Percentiles rank a stretch among this genome's conserved stretches.
These are phyloP conservation scores for Sarcophilus harrisii DNA, from an alignment of 2,797 vertebrate species.

Conservation along the genomic window DNA sequence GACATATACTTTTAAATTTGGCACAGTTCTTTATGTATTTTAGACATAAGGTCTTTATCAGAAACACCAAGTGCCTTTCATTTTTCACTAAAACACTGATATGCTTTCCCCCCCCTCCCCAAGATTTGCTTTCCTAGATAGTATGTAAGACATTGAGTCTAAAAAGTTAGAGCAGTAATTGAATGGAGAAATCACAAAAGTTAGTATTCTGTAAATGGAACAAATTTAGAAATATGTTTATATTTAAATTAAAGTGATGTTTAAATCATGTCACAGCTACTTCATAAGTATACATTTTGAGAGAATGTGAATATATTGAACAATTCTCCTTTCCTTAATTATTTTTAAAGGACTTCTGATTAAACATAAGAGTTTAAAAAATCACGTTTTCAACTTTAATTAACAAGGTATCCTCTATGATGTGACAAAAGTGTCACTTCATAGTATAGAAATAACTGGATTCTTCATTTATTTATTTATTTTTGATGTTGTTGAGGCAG, in stretches of 20 bases:
- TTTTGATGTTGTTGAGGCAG: too few relatives aligned
- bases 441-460: not conserved
- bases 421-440: not conserved
- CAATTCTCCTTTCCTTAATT: conserved; percentile 7
- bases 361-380: conserved; percentile 40
- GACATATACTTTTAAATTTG: too few relatives aligned
- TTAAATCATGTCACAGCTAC: not conserved
- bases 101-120: too few relatives aligned
- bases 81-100: conserved; percentile 42
- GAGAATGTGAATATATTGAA: conserved; percentile 35
- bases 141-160: conserved; percentile 8
- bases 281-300: conserved; percentile 56
- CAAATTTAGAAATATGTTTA: conserved; percentile 39
- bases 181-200: not conserved
- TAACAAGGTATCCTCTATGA: conserved; percentile 13
- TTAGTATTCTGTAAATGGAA: conserved; percentile 15
- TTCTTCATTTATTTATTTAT: too few relatives aligned
- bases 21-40: too few relatives aligned
- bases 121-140: conserved; percentile 42
- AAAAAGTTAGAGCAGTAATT: conserved; percentile 47
- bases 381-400: conserved; percentile 37
- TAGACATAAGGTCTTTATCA: too few relatives aligned
- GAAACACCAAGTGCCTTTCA: not conserved
- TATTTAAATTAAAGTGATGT: conserved; percentile 35
- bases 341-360: not conserved